Evolutionary conservation across 2,797 vertebrate species (phyloP).

Genomic region (Microctenopoma lineatum): DNA sequence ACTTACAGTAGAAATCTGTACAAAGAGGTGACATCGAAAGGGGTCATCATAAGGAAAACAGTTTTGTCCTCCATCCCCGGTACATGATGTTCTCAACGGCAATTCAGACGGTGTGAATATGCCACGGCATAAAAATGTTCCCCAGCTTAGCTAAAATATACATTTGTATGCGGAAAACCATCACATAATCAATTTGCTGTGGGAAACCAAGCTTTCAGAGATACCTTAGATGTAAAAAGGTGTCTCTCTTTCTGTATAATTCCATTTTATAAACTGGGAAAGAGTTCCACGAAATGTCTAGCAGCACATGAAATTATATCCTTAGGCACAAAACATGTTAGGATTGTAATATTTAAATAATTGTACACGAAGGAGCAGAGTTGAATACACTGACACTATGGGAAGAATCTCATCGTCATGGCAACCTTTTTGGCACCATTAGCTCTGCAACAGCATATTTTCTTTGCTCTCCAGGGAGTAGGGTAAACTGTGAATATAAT

Average conservation of each 20-base stretch:
- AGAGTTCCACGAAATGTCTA: conserved; percentile 21
- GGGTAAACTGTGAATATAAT: conserved; percentile 80
- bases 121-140: conserved; percentile 17
- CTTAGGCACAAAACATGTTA: conserved; percentile 9
- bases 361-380: conserved; percentile 25
- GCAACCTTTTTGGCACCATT: conserved; percentile 72
- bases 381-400: conserved; percentile 36
- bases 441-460: conserved; percentile 55
- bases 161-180: conserved; percentile 16
- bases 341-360: conserved; percentile 43
- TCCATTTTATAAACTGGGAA: conserved; percentile 33
- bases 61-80: conserved; percentile 10
- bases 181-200: conserved; percentile 32
- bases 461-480: conserved; percentile 65
- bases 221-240: conserved; percentile 17
- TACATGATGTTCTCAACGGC: conserved; percentile 13
- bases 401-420: conserved; percentile 63
- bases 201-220: conserved; percentile 9
- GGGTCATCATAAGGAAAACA: conserved; percentile 1
- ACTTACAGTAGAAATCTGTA: neutral
- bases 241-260: conserved; percentile 9
- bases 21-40: conserved; percentile 7
- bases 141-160: conserved; percentile 31
- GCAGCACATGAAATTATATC: conserved; percentile 15
- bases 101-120: neutral